phyloP scores from a whole-genome alignment of 35 echinoderm and acorn worm genomes.

The Antedon bifida region DNA sequence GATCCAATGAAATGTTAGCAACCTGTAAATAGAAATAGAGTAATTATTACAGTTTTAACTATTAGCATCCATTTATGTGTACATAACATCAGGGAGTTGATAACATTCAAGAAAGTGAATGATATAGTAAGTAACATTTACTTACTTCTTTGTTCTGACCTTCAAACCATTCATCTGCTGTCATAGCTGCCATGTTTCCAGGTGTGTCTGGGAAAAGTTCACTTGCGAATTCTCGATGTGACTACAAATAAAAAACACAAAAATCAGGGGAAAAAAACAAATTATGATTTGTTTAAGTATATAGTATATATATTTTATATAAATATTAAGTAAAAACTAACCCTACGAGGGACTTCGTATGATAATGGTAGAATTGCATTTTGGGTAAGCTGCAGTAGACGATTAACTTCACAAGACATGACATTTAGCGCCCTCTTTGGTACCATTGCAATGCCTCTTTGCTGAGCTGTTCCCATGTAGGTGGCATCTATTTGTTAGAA shows the following conservation, averaged over 20 bases:
- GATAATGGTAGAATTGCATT: slow-evolving; percentile 60
- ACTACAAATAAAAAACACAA: slow-evolving; percentile 19
- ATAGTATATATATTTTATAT: neutral
- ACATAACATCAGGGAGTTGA: too few species aligned
- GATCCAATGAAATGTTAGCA: slow-evolving; percentile 44
- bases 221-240: slow-evolving; percentile 50
- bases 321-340: slow-evolving; percentile 14
- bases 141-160: slow-evolving; percentile 61
- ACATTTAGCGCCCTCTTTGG: slow-evolving; percentile 85
- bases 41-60: neutral
- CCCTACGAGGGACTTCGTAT: slow-evolving; percentile 81
- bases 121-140: too few species aligned
- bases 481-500: slow-evolving; percentile 14
- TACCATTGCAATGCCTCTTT: slow-evolving; percentile 65
- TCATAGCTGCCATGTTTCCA: slow-evolving; percentile 48
- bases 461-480: slow-evolving; percentile 38
- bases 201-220: slow-evolving; percentile 71
- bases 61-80: too few species aligned
- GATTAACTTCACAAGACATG: slow-evolving; percentile 87
- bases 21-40: slow-evolving; percentile 38
- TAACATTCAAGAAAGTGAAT: too few species aligned
- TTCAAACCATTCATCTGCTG: slow-evolving; percentile 54
- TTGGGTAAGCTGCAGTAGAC: slow-evolving; percentile 64
- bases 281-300: too few species aligned
- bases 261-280: neutral